These are phyloP conservation scores for Heliconius ethilla DNA, from an alignment of 2,888 invertebrate genomes.

Conservation along the genomic window DNA sequence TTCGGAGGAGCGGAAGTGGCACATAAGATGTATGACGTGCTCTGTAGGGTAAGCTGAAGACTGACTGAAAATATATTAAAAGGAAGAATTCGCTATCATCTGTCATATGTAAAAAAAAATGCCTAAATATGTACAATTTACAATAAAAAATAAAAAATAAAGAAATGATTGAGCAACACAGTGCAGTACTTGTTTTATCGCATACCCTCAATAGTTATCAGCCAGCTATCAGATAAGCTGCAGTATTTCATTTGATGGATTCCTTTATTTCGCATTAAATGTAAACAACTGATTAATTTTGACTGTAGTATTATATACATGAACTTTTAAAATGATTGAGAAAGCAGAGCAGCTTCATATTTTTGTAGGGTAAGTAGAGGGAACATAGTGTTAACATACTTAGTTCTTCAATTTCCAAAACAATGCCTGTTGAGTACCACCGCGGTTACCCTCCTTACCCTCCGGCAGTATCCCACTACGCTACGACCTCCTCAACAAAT, in stretches of 20 bases:
- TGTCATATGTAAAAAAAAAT: background rate
- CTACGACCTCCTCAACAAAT: background rate
- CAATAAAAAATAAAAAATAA: constrained; percentile 5
- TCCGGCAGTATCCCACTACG: too few relatives aligned
- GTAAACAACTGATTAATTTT: constrained; percentile 6
- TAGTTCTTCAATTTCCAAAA: background rate
- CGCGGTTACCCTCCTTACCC: too few relatives aligned
- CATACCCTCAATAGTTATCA: constrained; percentile 12
- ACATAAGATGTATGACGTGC: constrained; percentile 72
- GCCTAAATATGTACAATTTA: background rate
- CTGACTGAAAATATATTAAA: constrained; percentile 5
- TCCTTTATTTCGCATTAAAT: constrained; percentile 15
- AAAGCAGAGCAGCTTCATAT: too few relatives aligned
- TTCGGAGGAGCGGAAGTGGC: constrained; percentile 72
- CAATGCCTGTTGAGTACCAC: background rate
- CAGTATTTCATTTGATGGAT: background rate
- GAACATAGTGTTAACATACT: background rate
- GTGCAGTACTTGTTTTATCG: constrained; percentile 1
- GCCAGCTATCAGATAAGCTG: constrained; percentile 19
- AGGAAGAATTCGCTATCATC: background rate
- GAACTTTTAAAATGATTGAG: too few relatives aligned
- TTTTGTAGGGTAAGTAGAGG: too few relatives aligned
- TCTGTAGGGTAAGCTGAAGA: constrained; percentile 66
- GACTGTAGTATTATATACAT: too few relatives aligned
- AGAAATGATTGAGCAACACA: constrained; percentile 5